Percentiles rank a stretch among this genome's conserved stretches.
Evolutionary conservation across 1,140 invertebrate species (phyloP).

Genomic region (Helicoverpa armigera): DNA sequence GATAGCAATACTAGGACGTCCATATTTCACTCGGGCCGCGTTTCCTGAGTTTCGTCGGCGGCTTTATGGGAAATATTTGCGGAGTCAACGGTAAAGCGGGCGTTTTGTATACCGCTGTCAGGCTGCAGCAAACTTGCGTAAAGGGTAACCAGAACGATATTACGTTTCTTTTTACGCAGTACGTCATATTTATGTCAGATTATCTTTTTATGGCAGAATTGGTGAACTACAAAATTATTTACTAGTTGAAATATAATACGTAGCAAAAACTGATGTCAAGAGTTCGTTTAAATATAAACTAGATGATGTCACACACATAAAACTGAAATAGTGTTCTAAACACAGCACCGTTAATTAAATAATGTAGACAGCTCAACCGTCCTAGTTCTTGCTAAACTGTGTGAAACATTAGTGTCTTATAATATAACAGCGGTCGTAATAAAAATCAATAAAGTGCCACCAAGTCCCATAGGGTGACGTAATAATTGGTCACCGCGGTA

Average conservation of each 20-base stretch:
- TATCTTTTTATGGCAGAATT: background rate
- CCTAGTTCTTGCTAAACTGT: slow-evolving; percentile 29
- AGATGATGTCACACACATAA: slow-evolving; percentile 14
- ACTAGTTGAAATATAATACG: background rate
- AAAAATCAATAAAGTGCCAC: slow-evolving; percentile 38
- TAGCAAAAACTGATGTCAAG: slow-evolving; percentile 8
- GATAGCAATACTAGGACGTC: slow-evolving; percentile 65
- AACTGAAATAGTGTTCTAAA: slow-evolving; percentile 24
- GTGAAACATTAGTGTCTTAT: slow-evolving; percentile 23
- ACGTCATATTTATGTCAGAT: background rate
- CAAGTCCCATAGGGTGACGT: slow-evolving; percentile 34
- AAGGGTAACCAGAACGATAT: slow-evolving; percentile 27
- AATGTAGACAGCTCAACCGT: slow-evolving; percentile 34
- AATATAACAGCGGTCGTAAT: slow-evolving; percentile 7
- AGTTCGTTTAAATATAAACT: slow-evolving; percentile 16
- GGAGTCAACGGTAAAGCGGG: slow-evolving; percentile 60
- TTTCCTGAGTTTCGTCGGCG: slow-evolving; percentile 61
- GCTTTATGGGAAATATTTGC: slow-evolving; percentile 68
- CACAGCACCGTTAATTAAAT: slow-evolving; percentile 33
- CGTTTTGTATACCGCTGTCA: slow-evolving; percentile 53
- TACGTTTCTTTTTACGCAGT: slow-evolving; percentile 18
- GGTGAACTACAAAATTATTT: background rate
- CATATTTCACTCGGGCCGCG: slow-evolving; percentile 69
- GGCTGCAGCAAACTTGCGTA: slow-evolving; percentile 23
- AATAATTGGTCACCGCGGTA: slow-evolving; percentile 56